Conservation (phyloP, 1,140 invertebrate genomes). For the Drosophila sturtevanti region DNA sequence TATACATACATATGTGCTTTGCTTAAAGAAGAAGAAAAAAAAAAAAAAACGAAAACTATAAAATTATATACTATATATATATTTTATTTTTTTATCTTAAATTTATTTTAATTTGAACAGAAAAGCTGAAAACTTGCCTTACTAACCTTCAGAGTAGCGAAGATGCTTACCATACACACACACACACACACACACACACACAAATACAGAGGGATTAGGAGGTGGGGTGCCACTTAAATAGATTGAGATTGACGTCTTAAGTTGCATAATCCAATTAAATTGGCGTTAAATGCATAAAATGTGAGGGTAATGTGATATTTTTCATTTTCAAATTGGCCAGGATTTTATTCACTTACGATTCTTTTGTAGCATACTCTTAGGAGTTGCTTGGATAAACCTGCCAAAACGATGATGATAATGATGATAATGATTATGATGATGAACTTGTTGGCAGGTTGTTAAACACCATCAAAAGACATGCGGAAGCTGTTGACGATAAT, state of each 20-base stretch:
- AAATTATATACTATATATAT: conserved; percentile 29
- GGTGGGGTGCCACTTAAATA: conserved; percentile 4
- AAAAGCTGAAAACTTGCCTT: conserved; percentile 62
- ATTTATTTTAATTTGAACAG: conserved; percentile 57
- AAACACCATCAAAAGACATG: conserved; percentile 6
- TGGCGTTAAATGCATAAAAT: conserved; percentile 41
- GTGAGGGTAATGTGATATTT: conserved; percentile 24
- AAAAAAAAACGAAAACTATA: neutral
- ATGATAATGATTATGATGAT: neutral
- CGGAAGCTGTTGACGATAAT: conserved; percentile 26
- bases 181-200: neutral
- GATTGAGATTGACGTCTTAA: conserved; percentile 46
- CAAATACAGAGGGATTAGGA: neutral
- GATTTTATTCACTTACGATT: neutral
- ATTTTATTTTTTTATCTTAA: conserved; percentile 64
- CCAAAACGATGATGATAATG: neutral
- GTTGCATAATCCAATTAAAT: conserved; percentile 57
- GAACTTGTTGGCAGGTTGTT: neutral
- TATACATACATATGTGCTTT: conserved; percentile 34
- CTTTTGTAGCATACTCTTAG: conserved; percentile 10
- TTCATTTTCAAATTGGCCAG: neutral
- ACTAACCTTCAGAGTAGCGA: conserved; percentile 59
- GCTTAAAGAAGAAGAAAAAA: conserved; percentile 29
- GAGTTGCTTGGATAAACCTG: neutral
- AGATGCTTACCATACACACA: conserved; percentile 34